These are phyloP conservation scores for Drosophila aldrichi DNA, from an alignment of 2,888 invertebrate genomes.

Conservation along the genomic window DNA sequence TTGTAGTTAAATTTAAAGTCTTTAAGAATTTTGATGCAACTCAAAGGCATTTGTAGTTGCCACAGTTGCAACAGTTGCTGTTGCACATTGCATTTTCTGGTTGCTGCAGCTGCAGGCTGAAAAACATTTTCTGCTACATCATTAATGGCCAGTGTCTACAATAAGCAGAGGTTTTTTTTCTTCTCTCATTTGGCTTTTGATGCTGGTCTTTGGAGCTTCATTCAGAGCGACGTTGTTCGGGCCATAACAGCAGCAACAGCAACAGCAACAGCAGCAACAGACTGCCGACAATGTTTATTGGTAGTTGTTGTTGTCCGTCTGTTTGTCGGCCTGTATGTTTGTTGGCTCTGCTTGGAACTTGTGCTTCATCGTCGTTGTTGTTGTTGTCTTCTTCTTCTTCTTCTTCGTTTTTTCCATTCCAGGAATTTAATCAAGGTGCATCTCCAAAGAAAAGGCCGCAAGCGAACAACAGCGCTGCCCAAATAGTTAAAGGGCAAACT, in stretches of 20 bases:
- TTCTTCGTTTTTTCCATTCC: constrained; percentile 56
- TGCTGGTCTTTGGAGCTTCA: constrained; percentile 21
- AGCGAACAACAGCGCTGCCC: constrained; percentile 46
- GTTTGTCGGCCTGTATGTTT: constrained; percentile 13
- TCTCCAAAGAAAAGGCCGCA: constrained; percentile 53
- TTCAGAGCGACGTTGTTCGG: constrained; percentile 18
- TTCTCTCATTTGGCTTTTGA: neutral
- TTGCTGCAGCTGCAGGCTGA: constrained; percentile 26
- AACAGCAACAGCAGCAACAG: constrained; percentile 26
- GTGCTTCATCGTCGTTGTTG: neutral
- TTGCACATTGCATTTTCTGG: constrained; percentile 15
- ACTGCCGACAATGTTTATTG: constrained; percentile 42
- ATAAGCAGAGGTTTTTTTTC: constrained; percentile 15
- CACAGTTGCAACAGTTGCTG: constrained; percentile 32
- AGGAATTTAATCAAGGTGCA: constrained; percentile 74
- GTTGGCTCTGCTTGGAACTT: constrained; percentile 30
- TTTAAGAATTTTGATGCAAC: neutral
- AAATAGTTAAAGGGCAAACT: constrained; percentile 73
- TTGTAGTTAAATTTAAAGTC: neutral
- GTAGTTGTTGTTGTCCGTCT: constrained; percentile 22
- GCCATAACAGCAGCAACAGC: constrained; percentile 21
- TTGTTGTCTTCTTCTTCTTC: no score
- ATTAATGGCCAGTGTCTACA: constrained; percentile 34
- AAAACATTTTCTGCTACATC: constrained; percentile 49
- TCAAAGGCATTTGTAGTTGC: constrained; percentile 10